These are phyloP conservation scores for Gila robusta DNA, from an alignment of 2,797 vertebrate species.

Conservation along the genomic window DNA sequence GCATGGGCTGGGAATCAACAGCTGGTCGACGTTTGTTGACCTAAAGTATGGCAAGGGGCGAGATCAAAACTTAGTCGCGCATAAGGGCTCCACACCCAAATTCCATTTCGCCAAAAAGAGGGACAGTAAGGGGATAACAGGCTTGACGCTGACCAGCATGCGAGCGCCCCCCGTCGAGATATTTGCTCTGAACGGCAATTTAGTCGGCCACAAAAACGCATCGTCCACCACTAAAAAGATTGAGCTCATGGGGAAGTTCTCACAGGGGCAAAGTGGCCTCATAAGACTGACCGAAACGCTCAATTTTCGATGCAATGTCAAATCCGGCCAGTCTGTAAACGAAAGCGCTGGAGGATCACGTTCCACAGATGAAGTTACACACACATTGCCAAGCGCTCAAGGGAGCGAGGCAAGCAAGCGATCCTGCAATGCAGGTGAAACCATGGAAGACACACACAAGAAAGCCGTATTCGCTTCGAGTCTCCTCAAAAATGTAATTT, in stretches of 20 bases:
- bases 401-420: constrained; percentile 70
- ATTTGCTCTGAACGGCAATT: constrained; percentile 75
- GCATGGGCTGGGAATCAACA: constrained; percentile 83
- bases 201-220: constrained; percentile 59
- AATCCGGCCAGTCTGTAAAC: constrained; percentile 73
- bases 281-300: constrained; percentile 88
- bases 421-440: constrained; percentile 67
- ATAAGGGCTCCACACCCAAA: constrained; percentile 70
- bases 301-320: constrained; percentile 84
- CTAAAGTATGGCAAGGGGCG: constrained; percentile 85
- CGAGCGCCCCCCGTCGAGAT: constrained; percentile 82
- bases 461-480: constrained; percentile 93
- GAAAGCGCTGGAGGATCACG: constrained; percentile 78
- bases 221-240: constrained; percentile 72
- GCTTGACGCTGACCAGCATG: constrained; percentile 66
- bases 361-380: constrained; percentile 84
- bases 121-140: constrained; percentile 65
- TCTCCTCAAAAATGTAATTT: constrained; percentile 94
- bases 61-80: constrained; percentile 77
- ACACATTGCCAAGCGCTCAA: constrained; percentile 73
- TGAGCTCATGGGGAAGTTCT: constrained; percentile 77
- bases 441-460: constrained; percentile 86
- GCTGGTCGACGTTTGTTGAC: constrained; percentile 92
- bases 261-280: constrained; percentile 76
- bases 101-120: constrained; percentile 73